Conservation (phyloP, 30 jellyfish, hydroid and myxozoan genomes). For the Rhopilema esculentum region DNA sequence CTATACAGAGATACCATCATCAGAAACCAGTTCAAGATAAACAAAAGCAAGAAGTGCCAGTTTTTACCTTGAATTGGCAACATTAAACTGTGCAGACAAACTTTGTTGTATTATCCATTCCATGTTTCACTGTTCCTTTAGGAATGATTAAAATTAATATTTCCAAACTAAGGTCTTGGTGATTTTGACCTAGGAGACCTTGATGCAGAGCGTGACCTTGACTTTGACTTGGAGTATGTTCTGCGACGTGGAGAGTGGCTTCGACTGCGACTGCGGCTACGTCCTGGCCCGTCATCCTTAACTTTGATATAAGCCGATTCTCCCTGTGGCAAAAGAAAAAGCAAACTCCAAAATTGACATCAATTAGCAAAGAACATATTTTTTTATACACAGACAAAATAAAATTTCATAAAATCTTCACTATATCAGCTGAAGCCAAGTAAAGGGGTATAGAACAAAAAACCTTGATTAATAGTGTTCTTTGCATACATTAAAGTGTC, state of each 20-base stretch:
- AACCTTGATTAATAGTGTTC: no score
- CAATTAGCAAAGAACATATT: no score
- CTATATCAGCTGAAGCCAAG: no score
- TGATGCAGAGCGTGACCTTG: conserved; percentile 70
- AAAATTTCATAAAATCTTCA: background rate
- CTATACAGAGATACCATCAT: background rate
- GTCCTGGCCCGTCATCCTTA: conserved; percentile 70
- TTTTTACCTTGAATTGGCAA: background rate
- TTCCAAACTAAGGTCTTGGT: conserved; percentile 25
- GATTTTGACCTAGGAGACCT: conserved; percentile 55
- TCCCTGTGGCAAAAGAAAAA: conserved; percentile 36
- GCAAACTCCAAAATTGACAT: background rate
- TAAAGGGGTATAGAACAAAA: no score
- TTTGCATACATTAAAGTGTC: no score
- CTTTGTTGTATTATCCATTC: background rate
- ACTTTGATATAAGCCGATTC: conserved; percentile 75
- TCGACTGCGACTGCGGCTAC: conserved; percentile 68
- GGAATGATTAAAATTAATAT: background rate
- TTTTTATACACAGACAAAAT: background rate
- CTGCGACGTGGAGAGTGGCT: conserved; percentile 69
- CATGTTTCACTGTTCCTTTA: background rate
- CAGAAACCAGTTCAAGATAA: background rate
- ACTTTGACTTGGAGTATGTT: conserved; percentile 56
- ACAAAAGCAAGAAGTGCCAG: background rate
- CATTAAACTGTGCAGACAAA: background rate